Conservation (phyloP, 2,113 vertebrate species). For the Cichladusa arquata region DNA sequence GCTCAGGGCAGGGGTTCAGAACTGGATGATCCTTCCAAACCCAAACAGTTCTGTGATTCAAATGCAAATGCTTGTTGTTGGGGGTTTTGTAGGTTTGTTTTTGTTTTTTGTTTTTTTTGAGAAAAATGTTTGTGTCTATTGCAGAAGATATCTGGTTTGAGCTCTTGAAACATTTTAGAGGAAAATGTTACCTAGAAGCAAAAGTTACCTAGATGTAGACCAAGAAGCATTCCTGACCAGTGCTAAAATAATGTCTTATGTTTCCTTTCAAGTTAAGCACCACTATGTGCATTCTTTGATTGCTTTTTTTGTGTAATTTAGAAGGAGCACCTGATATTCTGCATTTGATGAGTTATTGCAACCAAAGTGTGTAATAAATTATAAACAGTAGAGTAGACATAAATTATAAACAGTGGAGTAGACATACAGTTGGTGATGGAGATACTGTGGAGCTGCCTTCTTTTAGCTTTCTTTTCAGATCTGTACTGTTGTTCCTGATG, state of each 20-base stretch:
- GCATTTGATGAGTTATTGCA: background rate
- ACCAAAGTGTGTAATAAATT: background rate
- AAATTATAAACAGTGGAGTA: background rate
- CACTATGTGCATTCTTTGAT: rapidly evolving
- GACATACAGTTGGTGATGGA: background rate
- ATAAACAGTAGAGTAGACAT: background rate
- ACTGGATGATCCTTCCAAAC: background rate
- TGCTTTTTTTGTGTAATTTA: background rate
- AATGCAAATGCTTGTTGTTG: constrained; percentile 3
- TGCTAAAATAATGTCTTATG: background rate
- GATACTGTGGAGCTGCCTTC: background rate
- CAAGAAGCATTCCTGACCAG: background rate
- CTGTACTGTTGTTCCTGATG: background rate
- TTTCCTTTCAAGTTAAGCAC: background rate
- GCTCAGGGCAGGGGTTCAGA: rapidly evolving
- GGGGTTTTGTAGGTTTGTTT: background rate
- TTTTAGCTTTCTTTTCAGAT: background rate
- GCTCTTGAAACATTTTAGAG: constrained; percentile 37
- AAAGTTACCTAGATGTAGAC: background rate
- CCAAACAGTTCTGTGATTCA: background rate
- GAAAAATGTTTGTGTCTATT: constrained; percentile 14
- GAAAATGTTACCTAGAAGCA: background rate
- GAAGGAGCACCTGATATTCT: background rate
- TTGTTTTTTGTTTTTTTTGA: background rate
- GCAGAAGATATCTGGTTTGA: background rate